Conservation (phyloP, 2,113 vertebrate species). For the Micromys minutus region DNA sequence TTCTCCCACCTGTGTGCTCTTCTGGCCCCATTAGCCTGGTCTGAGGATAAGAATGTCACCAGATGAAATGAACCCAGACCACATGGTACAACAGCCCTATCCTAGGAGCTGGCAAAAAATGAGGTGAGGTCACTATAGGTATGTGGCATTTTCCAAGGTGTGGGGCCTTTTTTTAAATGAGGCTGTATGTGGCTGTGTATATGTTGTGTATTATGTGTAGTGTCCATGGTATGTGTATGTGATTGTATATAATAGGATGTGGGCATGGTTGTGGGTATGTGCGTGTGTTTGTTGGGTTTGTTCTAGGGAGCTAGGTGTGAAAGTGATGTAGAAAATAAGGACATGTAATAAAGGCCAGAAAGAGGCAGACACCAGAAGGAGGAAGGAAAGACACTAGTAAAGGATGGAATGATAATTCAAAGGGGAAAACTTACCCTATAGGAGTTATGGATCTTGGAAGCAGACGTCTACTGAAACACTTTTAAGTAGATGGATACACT, state of each 20-base stretch:
- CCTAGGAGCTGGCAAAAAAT: neutral
- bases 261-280: no score
- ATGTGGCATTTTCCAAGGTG: fast-evolving
- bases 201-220: no score
- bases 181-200: fast-evolving
- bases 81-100: neutral
- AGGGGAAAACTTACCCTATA: neutral
- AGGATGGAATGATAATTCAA: neutral
- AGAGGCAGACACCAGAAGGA: neutral
- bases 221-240: neutral
- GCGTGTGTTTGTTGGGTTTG: neutral
- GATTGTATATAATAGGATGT: neutral
- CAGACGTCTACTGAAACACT: neutral
- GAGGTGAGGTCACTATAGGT: fast-evolving
- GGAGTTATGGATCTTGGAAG: neutral
- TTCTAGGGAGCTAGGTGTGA: neutral
- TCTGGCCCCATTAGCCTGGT: neutral
- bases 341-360: neutral
- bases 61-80: neutral
- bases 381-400: neutral
- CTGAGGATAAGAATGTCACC: neutral
- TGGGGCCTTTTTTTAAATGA: neutral
- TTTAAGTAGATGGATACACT: neutral
- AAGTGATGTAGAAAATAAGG: neutral
- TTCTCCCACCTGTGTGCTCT: neutral